Evolutionary conservation across 2,113 vertebrate genomes (phyloP), one percentile per base, ranked within the genome.

Genomic region (Pimephales promelas): DNA sequence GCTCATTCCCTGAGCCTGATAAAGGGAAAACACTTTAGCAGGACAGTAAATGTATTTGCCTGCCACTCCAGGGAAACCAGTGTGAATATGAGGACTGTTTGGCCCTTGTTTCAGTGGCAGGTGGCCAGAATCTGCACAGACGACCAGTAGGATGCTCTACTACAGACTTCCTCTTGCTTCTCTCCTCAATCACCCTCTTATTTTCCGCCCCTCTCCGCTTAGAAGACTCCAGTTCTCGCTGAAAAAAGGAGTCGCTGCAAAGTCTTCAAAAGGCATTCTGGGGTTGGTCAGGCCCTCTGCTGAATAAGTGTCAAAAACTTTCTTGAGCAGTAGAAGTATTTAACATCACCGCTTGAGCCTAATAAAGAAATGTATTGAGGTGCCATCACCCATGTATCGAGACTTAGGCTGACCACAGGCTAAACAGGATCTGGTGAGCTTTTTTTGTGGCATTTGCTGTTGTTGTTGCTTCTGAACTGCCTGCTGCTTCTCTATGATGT

Each of bases 31-130:
- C 52, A 54, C 79, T 45, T 84, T 86, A 34, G 66, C 8, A 3
- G 66, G 78, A 7, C 87, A 83, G 5, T 84, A 79, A 40, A 86
- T 81, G 52, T 71, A 45, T 49, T 88, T 88, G 4, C 84, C 81
- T 54, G 71, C 36, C 36, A 81, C 52, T 7, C 77, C 70, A 62
- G 87, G 81, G 10, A 86, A 81, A 26, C 61, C 7, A 0, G 81
- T 78, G 1, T 85, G 83, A 2, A 85, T 40, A 13, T 81, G 85
- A 3, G 73, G 79, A 56, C 84, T 66, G 31, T 73, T 74, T 2
- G 81, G 84, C 13, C 71, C 77, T 43, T 66, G 84, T 40, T 81
- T 84, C 13, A 85, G 47, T 10, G 10, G n/a, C 59, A 49, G 14
- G 26, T 49, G 47, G 9, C 80, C n/a, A 83, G 40, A 74, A 83